Evolutionary conservation across 2,888 invertebrate genomes (phyloP).

Genomic region (Periphyllus acericola): DNA sequence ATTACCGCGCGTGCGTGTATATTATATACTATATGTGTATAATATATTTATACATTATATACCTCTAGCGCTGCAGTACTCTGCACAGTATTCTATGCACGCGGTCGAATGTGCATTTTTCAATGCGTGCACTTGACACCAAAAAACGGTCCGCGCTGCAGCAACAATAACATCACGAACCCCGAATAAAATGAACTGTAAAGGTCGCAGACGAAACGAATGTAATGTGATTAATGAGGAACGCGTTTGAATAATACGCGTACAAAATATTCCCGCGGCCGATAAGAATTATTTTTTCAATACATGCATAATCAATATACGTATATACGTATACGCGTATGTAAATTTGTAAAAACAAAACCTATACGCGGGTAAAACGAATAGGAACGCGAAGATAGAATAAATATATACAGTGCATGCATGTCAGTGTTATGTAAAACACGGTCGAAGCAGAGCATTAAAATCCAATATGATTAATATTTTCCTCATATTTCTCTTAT

Average conservation of each 20-base stretch:
- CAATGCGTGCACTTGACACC: neutral
- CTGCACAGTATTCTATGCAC: neutral
- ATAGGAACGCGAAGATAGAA: neutral
- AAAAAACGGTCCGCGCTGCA: neutral
- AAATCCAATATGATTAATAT: neutral
- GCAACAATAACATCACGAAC: neutral
- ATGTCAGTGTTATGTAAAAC: neutral
- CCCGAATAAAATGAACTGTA: neutral
- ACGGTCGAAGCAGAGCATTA: neutral
- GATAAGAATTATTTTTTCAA: neutral
- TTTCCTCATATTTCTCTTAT: neutral
- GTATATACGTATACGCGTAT: too few species aligned
- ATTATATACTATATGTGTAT: neutral
- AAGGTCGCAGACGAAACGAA: slow-evolving; percentile 4
- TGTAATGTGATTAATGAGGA: neutral
- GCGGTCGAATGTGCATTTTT: neutral
- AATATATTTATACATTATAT: neutral
- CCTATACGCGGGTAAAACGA: neutral
- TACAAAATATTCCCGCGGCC: neutral
- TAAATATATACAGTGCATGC: too few species aligned
- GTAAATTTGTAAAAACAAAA: neutral
- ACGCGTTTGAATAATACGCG: neutral
- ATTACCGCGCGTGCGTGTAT: neutral
- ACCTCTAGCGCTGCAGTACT: neutral
- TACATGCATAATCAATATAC: neutral